These are phyloP conservation scores for Temnothorax curvispinosus DNA, from an alignment of 1,140 invertebrate genomes.

Conservation along the genomic window DNA sequence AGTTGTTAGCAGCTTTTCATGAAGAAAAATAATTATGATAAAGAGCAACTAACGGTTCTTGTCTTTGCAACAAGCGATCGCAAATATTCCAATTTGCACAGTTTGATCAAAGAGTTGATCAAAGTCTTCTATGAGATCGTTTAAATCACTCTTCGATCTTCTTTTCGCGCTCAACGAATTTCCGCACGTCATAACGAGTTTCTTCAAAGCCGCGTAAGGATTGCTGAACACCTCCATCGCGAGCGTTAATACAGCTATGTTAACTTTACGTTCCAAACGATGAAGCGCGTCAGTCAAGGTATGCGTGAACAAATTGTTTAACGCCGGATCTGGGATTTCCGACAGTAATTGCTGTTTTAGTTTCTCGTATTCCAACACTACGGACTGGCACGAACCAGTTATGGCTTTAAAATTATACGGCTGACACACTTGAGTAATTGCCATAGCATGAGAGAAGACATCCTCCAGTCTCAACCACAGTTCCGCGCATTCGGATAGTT, in stretches of 20 bases:
- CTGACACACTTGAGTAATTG: conserved; percentile 83
- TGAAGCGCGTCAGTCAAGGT: conserved; percentile 82
- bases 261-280: conserved; percentile 83
- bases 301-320: conserved; percentile 82
- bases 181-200: conserved; percentile 82
- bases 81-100: conserved; percentile 89
- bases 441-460: conserved; percentile 84
- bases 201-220: conserved; percentile 79
- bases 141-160: conserved; percentile 79
- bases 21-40: neutral
- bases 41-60: conserved; percentile 84
- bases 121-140: conserved; percentile 86
- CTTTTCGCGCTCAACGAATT: conserved; percentile 78
- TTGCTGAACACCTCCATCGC: conserved; percentile 84
- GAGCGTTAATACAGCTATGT: conserved; percentile 82
- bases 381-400: conserved; percentile 81
- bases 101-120: conserved; percentile 89
- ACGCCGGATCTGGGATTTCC: conserved; percentile 76
- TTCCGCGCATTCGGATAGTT: conserved; percentile 75
- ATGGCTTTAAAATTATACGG: conserved; percentile 83
- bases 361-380: conserved; percentile 83
- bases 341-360: conserved; percentile 78
- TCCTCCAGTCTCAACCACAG: conserved; percentile 82
- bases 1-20: neutral
- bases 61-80: conserved; percentile 89